Conservation (phyloP, 2,888 invertebrate species). For the Drosophila borborema region DNA sequence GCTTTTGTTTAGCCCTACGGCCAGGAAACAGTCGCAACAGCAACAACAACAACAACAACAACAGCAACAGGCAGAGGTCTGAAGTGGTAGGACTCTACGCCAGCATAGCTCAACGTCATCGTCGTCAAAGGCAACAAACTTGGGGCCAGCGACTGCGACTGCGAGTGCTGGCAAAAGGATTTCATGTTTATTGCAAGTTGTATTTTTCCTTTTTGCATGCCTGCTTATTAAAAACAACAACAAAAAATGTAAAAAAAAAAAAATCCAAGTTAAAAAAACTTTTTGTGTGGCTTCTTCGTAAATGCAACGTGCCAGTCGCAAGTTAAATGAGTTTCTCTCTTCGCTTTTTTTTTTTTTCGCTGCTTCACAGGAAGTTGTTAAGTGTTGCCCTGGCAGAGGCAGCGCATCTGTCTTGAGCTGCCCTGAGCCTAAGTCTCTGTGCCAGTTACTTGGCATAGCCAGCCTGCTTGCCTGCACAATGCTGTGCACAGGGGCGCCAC, state of each 20-base stretch:
- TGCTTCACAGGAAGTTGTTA: slow-evolving; percentile 58
- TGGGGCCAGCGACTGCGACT: slow-evolving; percentile 26
- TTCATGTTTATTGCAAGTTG: slow-evolving; percentile 51
- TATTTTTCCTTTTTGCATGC: slow-evolving; percentile 24
- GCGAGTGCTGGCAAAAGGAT: slow-evolving; percentile 41
- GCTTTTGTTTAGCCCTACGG: slow-evolving; percentile 50
- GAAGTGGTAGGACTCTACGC: slow-evolving; percentile 39
- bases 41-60: slow-evolving; percentile 49
- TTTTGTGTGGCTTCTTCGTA: slow-evolving; percentile 54
- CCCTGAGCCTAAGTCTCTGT: slow-evolving; percentile 51
- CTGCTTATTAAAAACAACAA: slow-evolving; percentile 54
- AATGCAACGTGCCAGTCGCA: slow-evolving; percentile 63
- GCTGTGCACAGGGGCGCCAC: slow-evolving; percentile 46
- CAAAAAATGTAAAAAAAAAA: slow-evolving; percentile 18
- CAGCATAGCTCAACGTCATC: slow-evolving; percentile 43
- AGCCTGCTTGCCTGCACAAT: not conserved
- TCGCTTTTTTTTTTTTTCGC: slow-evolving; percentile 22
- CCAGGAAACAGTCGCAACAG: slow-evolving; percentile 55
- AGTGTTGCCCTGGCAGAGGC: slow-evolving; percentile 41
- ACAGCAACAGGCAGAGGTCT: slow-evolving; percentile 54
- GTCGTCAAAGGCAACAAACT: slow-evolving; percentile 39
- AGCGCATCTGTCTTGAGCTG: slow-evolving; percentile 42
- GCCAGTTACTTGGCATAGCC: slow-evolving; percentile 61
- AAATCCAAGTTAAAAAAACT: slow-evolving; percentile 17
- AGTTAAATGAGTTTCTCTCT: slow-evolving; percentile 74